Base-by-base conservation (phyloP, 1,140 invertebrate genomes). In the Micrasema minimum region DNA sequence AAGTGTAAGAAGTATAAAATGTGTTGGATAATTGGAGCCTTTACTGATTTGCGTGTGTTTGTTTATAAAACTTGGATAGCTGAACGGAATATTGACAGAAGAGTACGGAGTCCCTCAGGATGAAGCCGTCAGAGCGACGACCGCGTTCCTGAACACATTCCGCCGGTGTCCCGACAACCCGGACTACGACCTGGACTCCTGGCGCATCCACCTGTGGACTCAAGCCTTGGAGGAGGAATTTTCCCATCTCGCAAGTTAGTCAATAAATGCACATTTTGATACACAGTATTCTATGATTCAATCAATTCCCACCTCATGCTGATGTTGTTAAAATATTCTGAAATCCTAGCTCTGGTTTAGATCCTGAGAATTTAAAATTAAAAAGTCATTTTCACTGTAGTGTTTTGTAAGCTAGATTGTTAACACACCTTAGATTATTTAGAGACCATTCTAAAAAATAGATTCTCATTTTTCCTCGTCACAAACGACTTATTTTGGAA, bases 121-220 rank as follows among this genome's bases (percentile, higher is more conserved):
- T 46, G 81, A 84, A 35, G 89, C 92, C 16, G 78, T 79, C 65
- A 81, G 87, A 75, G 87, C 88, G 74, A 90, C 90, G 43, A 80
- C 87, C 35, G 86, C 82, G 45, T 94, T 90, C 80, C 82, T 95
- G 61, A 88, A 89, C 71, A 85, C 89, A 43, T 94, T 94, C 80
- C 86, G 93, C 75, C 88, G 90, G 72, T 91, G 91, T 77, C 92
- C 92, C 1, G 92, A 93, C 76, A 92, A 93, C 79, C 82, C 87
- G 53, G 81, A 87, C 31, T 89, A 87, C 70, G 85, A 85, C 70
- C 81, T 95, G 55, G 90, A 94, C 75, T 85, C 86, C 48, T 95
- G 93, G 93, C 87, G 92, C 35, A 86, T 85, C 18, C 82, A 88
- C 16, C 79, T 95, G 22, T 96, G 93, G 93, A 86, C 80, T 18